Percentiles rank a stretch among this genome's conserved stretches.
phyloP scores from a whole-genome alignment of 2,113 vertebrate species.

The Petaurus breviceps region DNA sequence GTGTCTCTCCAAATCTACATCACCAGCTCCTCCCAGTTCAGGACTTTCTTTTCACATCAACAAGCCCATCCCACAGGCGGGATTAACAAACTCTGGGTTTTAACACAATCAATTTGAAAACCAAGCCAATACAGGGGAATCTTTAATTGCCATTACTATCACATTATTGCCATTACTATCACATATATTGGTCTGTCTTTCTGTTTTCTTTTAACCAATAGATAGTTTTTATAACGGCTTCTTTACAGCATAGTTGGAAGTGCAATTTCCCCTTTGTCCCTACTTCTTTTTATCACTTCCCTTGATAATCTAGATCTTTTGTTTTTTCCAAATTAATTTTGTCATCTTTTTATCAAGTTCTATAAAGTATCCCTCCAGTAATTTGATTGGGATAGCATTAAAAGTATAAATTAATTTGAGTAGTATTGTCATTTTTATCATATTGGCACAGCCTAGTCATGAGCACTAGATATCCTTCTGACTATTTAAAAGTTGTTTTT shows the following conservation, averaged over 20 bases:
- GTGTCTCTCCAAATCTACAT: too few species aligned
- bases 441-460: neutral
- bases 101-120: too few species aligned
- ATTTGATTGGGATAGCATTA: neutral
- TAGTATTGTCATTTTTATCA: neutral
- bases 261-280: neutral
- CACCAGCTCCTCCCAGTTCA: too few species aligned
- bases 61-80: too few species aligned
- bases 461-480: neutral
- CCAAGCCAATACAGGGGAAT: too few species aligned
- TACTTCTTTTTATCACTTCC: neutral
- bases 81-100: too few species aligned
- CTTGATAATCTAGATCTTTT: neutral
- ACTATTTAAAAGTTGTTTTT: neutral
- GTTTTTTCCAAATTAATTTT: neutral
- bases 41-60: too few species aligned
- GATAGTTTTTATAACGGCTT: neutral
- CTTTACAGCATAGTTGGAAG: neutral
- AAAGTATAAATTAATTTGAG: neutral
- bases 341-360: neutral
- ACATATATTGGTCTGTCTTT: neutral
- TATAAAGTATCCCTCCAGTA: neutral
- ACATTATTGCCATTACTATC: too few species aligned
- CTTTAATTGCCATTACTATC: too few species aligned
- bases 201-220: neutral